A percentile compares a stretch with the other conserved stretches of the same genome.
Evolutionary conservation across 2,113 vertebrate genomes (phyloP).

Genomic region (Ammodytes dubius): DNA sequence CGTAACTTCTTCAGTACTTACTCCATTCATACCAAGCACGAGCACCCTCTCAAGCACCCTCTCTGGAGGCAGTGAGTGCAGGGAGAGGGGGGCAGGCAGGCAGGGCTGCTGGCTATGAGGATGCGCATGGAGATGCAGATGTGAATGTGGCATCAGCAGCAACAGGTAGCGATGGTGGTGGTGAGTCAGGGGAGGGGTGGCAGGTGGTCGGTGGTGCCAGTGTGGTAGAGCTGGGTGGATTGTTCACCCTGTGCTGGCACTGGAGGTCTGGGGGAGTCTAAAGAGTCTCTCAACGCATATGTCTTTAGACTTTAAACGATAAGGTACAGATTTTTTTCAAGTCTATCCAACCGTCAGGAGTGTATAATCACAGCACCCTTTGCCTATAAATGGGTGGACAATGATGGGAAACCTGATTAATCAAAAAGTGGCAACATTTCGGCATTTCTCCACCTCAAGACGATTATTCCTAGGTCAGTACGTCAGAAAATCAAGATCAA

Average conservation of each 20-base stretch:
- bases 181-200: slow-evolving; percentile 34
- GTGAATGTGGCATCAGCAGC: slow-evolving; percentile 60
- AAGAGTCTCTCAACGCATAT: neutral
- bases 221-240: slow-evolving; percentile 77
- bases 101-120: slow-evolving; percentile 61
- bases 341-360: neutral
- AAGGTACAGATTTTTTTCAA: slow-evolving; percentile 16
- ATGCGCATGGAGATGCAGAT: slow-evolving; percentile 77
- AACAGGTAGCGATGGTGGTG: slow-evolving; percentile 49
- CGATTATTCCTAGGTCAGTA: no score
- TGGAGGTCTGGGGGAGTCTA: neutral
- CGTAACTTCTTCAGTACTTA: slow-evolving; percentile 23
- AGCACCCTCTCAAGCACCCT: slow-evolving; percentile 40
- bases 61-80: slow-evolving; percentile 64
- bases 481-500: neutral
- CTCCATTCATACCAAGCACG: slow-evolving; percentile 66
- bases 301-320: slow-evolving; percentile 9
- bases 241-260: slow-evolving; percentile 25
- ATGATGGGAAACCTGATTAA: neutral
- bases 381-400: neutral
- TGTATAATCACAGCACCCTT: neutral
- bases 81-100: slow-evolving; percentile 60
- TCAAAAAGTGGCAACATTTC: neutral
- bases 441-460: no score
- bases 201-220: slow-evolving; percentile 41